phyloP scores from a whole-genome alignment of 2,888 invertebrate genomes.

The Marronus borbonicus region DNA sequence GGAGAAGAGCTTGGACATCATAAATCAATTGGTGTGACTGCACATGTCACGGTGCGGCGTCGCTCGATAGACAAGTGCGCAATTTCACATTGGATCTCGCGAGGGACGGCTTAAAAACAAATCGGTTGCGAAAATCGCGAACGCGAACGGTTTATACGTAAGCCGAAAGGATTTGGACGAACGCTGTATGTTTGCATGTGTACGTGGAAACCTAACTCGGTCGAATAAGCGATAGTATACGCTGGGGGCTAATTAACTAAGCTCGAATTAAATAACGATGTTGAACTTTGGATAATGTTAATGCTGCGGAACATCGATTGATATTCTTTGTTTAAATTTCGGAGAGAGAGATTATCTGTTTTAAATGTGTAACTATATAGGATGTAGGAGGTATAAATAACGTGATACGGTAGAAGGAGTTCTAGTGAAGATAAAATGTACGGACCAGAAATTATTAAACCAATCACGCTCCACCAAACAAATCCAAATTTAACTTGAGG shows the following conservation, averaged over 20 bases:
- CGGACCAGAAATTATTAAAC: too few relatives aligned
- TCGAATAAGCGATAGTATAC: not conserved
- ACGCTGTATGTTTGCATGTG: not conserved
- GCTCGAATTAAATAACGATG: conserved; percentile 1
- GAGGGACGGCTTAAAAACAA: conserved; percentile 35
- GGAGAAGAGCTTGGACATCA: conserved; percentile 57
- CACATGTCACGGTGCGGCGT: conserved; percentile 52
- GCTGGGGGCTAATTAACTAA: not conserved
- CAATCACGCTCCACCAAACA: too few relatives aligned
- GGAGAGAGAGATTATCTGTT: not conserved
- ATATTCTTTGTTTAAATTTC: not conserved
- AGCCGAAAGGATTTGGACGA: conserved; percentile 6
- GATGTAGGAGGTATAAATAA: too few relatives aligned
- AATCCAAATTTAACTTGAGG: too few relatives aligned
- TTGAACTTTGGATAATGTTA: conserved; percentile 3
- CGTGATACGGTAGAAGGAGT: too few relatives aligned
- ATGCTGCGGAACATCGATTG: not conserved
- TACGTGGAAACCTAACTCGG: not conserved
- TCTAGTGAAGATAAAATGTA: too few relatives aligned
- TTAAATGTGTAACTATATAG: not conserved
- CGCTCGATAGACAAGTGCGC: conserved; percentile 54
- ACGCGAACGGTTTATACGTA: conserved; percentile 24
- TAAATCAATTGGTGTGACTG: conserved; percentile 60
- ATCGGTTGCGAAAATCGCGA: conserved; percentile 42
- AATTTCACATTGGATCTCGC: conserved; percentile 49